Conservation (phyloP, 2,797 vertebrate genomes). For the Picus viridis region DNA sequence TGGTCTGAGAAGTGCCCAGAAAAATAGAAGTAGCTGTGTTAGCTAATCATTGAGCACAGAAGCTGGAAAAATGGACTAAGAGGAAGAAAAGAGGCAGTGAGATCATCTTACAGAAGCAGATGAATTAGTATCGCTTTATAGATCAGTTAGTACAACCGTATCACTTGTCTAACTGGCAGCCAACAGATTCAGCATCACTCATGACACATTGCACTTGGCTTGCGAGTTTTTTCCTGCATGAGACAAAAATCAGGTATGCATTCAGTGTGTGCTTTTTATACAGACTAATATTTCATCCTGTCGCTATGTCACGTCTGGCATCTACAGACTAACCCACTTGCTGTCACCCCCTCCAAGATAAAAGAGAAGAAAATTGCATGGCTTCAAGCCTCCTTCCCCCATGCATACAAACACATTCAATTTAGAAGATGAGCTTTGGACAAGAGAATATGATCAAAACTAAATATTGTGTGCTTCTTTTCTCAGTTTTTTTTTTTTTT, state of each 20-base stretch:
- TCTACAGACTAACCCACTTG: neutral
- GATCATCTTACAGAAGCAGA: neutral
- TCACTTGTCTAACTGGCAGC: neutral
- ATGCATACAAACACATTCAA: neutral
- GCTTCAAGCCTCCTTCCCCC: neutral
- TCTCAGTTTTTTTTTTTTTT: neutral
- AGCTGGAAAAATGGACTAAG: neutral
- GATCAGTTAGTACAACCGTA: neutral
- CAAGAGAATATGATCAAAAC: neutral
- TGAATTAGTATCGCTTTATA: neutral
- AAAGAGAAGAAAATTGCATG: neutral
- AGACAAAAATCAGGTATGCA: neutral
- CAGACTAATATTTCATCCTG: neutral
- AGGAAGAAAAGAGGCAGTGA: neutral
- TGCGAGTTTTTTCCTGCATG: neutral
- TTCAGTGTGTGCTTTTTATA: neutral
- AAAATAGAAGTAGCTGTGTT: neutral
- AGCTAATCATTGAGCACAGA: neutral
- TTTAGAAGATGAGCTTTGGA: neutral
- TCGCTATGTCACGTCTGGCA: neutral
- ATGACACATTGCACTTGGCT: neutral
- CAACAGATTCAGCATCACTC: neutral
- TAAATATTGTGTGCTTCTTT: neutral
- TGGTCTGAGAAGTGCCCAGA: neutral
- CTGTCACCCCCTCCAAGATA: neutral